Evolutionary conservation across 2,888 invertebrate species (phyloP).

Genomic region (Torymus tubicola): DNA sequence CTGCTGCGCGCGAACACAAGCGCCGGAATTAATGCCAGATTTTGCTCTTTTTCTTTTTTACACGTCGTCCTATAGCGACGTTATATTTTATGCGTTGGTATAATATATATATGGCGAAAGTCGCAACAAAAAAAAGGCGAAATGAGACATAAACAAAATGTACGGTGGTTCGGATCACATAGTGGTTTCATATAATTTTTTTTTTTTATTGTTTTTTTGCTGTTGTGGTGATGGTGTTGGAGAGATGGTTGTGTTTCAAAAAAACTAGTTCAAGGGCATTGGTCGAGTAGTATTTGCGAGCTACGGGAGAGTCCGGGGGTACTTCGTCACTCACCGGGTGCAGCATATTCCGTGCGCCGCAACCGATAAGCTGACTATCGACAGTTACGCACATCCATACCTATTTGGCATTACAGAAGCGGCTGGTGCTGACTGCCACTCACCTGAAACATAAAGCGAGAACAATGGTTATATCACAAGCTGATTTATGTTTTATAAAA

Average conservation of each 20-base stretch:
- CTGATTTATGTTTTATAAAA: no score
- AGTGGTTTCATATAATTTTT: background rate
- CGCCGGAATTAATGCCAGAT: slow-evolving; percentile 19
- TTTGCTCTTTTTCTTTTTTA: background rate
- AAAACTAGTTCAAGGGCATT: slow-evolving; percentile 60
- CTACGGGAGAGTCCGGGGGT: slow-evolving; percentile 64
- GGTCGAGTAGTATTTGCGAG: slow-evolving; percentile 68
- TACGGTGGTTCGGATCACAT: slow-evolving; percentile 11
- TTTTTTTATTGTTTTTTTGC: slow-evolving; percentile 11
- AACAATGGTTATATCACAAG: background rate
- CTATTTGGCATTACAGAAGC: slow-evolving; percentile 77
- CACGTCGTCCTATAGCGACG: background rate
- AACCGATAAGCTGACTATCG: slow-evolving; percentile 76
- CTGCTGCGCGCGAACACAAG: slow-evolving; percentile 12
- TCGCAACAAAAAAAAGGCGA: slow-evolving; percentile 33
- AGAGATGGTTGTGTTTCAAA: slow-evolving; percentile 35
- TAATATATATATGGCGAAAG: slow-evolving; percentile 4
- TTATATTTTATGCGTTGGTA: slow-evolving; percentile 5
- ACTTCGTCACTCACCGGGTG: slow-evolving; percentile 76
- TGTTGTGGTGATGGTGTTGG: slow-evolving; percentile 45
- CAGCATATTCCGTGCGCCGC: slow-evolving; percentile 75
- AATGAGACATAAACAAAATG: slow-evolving; percentile 28
- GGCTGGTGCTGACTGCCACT: slow-evolving; percentile 75
- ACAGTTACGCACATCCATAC: slow-evolving; percentile 75
- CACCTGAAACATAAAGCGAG: slow-evolving; percentile 73